These are phyloP conservation scores for Pongo abelii DNA, from an alignment of 2,113 vertebrate species.

Conservation along the genomic window DNA sequence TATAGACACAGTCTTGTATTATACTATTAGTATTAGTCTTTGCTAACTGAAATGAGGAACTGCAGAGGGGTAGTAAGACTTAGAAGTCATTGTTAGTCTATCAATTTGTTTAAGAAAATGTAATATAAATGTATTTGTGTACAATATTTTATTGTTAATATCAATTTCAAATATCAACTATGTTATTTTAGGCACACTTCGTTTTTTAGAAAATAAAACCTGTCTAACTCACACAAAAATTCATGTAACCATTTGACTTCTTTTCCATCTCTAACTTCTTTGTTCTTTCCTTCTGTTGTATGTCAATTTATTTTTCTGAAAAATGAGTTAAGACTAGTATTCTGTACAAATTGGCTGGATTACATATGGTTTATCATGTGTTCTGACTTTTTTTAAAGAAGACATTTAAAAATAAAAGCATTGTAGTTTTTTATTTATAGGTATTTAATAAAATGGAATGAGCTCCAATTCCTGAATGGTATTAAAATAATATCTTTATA, in stretches of 20 bases:
- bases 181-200: not conserved
- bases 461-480: not conserved
- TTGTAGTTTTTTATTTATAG: not conserved
- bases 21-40: not conserved
- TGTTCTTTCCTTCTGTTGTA: not conserved
- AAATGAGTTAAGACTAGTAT: not conserved
- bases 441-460: not conserved
- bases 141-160: not conserved
- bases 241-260: not conserved
- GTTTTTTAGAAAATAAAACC: not conserved
- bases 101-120: not conserved
- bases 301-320: not conserved
- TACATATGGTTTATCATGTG: not conserved
- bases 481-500: not conserved
- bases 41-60: not conserved
- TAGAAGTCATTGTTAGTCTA: not conserved
- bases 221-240: not conserved
- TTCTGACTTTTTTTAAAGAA: not conserved
- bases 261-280: not conserved
- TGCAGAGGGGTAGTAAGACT: not conserved
- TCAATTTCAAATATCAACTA: not conserved
- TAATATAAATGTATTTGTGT: not conserved
- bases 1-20: not conserved
- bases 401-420: not conserved
- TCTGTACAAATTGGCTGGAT: not conserved